Percentiles rank a stretch among this genome's conserved stretches.
phyloP scores from a whole-genome alignment of 2,113 vertebrate genomes.

The Istiophorus platypterus region DNA sequence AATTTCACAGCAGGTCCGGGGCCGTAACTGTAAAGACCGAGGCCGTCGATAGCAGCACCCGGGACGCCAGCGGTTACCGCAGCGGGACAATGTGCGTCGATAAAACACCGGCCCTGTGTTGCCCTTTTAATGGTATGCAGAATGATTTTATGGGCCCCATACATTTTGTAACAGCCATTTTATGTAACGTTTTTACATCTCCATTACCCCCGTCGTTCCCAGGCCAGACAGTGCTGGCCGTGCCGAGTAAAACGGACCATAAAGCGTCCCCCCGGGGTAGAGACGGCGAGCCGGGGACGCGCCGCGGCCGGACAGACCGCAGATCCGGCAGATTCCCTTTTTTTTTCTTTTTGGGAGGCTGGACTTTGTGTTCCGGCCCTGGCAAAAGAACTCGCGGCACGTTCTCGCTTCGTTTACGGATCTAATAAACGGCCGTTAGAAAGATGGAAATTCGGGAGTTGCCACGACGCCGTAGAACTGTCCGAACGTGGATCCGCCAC shows the following conservation, averaged over 20 bases:
- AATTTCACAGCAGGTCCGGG: constrained; percentile 53
- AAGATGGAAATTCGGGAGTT: constrained; percentile 23
- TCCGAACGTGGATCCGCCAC: background rate
- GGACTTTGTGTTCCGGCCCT: constrained; percentile 9
- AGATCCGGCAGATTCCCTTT: background rate
- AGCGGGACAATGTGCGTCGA: constrained; percentile 66
- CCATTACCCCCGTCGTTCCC: constrained; percentile 47
- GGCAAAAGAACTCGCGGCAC: too few relatives aligned
- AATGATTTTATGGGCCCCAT: constrained; percentile 68
- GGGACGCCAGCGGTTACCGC: constrained; percentile 51
- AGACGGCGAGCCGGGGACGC: constrained; percentile 39
- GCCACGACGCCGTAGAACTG: background rate
- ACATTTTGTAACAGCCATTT: constrained; percentile 74
- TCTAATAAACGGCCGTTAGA: constrained; percentile 12
- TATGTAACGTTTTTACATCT: constrained; percentile 74
- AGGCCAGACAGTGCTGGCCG: constrained; percentile 55
- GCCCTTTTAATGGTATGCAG: constrained; percentile 68
- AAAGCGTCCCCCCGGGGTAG: constrained; percentile 44
- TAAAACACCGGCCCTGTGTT: constrained; percentile 71
- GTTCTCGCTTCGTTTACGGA: background rate
- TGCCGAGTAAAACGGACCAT: constrained; percentile 69
- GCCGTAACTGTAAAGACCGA: constrained; percentile 65
- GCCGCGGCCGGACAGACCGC: background rate
- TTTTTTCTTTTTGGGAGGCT: too few relatives aligned
- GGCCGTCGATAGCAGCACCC: constrained; percentile 38